Conservation (phyloP, 2,797 vertebrate species). For the Natrix natrix region DNA sequence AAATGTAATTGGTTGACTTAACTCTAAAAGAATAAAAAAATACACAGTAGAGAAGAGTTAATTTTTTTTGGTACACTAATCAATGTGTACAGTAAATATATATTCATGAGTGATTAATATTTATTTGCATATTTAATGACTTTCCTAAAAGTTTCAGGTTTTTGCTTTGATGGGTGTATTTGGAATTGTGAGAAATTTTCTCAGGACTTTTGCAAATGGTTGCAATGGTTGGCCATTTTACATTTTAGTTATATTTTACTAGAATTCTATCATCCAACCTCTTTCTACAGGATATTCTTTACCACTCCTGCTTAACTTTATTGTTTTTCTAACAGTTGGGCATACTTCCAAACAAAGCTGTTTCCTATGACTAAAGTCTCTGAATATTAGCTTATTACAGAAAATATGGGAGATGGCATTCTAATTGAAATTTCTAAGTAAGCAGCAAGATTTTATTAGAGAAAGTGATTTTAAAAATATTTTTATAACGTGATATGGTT, state of each 20-base stretch:
- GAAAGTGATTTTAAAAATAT: not conserved
- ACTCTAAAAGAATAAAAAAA: not conserved
- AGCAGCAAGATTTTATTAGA: not conserved
- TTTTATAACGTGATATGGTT: not conserved
- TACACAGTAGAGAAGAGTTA: not conserved
- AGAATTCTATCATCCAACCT: not conserved
- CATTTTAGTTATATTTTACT: not conserved
- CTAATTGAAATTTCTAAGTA: not conserved
- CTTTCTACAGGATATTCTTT: not conserved
- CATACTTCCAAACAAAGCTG: not conserved
- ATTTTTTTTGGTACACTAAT: not conserved
- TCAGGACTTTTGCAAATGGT: not conserved
- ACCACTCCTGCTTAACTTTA: not conserved
- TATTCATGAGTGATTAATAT: not conserved
- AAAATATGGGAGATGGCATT: not conserved
- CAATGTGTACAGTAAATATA: not conserved
- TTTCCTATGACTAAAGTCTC: not conserved
- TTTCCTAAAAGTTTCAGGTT: not conserved
- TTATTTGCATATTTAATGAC: not conserved
- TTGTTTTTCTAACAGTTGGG: not conserved
- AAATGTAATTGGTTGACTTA: not conserved
- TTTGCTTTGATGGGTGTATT: not conserved
- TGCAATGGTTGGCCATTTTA: not conserved
- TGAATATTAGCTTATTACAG: not conserved
- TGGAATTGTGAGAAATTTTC: not conserved